These are phyloP conservation scores for Lucifuga dentata DNA, from an alignment of 2,113 vertebrate genomes.

Conservation along the genomic window DNA sequence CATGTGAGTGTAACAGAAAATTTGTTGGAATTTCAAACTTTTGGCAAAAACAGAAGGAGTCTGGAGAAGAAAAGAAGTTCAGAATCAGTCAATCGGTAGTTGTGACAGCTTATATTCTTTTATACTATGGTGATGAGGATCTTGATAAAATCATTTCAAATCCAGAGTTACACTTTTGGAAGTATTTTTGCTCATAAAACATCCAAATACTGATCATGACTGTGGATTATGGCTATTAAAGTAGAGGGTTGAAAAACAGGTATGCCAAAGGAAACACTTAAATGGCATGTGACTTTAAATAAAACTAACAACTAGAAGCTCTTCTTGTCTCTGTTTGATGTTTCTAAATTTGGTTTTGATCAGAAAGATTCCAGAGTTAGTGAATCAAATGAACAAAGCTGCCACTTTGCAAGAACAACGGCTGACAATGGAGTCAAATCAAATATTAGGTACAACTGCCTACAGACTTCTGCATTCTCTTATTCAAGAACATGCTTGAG, in stretches of 20 bases:
- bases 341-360: too few relatives aligned
- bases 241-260: not conserved
- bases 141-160: conserved; percentile 4
- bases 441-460: too few relatives aligned
- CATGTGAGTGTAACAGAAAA: not conserved
- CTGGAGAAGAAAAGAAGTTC: not conserved
- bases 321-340: too few relatives aligned
- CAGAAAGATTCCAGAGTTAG: too few relatives aligned
- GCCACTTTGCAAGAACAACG: too few relatives aligned
- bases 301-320: too few relatives aligned
- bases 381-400: too few relatives aligned
- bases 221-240: not conserved
- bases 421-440: too few relatives aligned
- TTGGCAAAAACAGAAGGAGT: not conserved
- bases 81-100: not conserved
- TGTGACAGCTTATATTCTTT: not conserved
- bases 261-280: conserved; percentile 10
- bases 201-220: conserved; percentile 1
- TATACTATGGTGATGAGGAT: conserved; percentile 1
- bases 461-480: too few relatives aligned
- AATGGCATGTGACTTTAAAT: not conserved
- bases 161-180: not conserved
- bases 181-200: conserved; percentile 5
- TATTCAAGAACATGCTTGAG: too few relatives aligned
- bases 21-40: too few relatives aligned